phyloP scores from a whole-genome alignment of 1,140 invertebrate genomes.

The Anagrus nilaparvatae region DNA sequence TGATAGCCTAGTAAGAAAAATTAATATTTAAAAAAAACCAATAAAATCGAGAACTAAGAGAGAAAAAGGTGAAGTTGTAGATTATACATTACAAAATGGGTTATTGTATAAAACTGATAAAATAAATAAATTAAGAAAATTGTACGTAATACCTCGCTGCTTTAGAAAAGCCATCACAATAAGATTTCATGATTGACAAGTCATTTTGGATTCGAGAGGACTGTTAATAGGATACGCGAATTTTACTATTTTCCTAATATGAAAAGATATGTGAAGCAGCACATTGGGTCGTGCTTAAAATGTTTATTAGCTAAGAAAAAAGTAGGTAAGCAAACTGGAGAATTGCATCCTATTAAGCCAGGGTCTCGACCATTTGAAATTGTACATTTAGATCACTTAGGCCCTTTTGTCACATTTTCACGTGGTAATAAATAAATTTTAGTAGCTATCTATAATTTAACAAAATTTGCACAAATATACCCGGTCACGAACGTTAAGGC shows the following conservation, averaged over 20 bases:
- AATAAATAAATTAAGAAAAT: no score
- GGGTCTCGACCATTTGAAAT: slow-evolving; percentile 8
- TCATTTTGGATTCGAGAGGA: slow-evolving; percentile 9
- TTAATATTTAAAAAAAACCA: slow-evolving; percentile 1
- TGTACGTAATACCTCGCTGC: no score
- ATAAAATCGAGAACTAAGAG: background rate
- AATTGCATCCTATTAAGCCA: slow-evolving; percentile 12
- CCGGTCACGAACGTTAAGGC: slow-evolving; percentile 1
- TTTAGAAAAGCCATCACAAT: slow-evolving; percentile 5
- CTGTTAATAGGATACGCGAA: background rate
- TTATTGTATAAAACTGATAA: no score
- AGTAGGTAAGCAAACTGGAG: slow-evolving; percentile 11
- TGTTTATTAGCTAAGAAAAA: slow-evolving; percentile 16
- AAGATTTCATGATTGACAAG: slow-evolving; percentile 7
- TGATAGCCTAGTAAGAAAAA: background rate
- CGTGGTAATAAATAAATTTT: slow-evolving; percentile 14
- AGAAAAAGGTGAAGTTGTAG: background rate
- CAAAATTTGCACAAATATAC: slow-evolving; percentile 11
- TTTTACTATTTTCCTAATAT: slow-evolving; percentile 14
- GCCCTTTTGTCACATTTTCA: slow-evolving; percentile 7
- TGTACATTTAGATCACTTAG: slow-evolving; percentile 14
- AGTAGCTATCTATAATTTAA: slow-evolving; percentile 11
- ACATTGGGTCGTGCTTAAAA: slow-evolving; percentile 12
- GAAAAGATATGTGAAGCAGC: slow-evolving; percentile 6
- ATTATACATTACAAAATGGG: slow-evolving; percentile 7